Percentiles rank a stretch among this genome's conserved stretches.
Conservation (phyloP, 1,140 invertebrate species). For the Hyposmocoma kahamanoa region DNA sequence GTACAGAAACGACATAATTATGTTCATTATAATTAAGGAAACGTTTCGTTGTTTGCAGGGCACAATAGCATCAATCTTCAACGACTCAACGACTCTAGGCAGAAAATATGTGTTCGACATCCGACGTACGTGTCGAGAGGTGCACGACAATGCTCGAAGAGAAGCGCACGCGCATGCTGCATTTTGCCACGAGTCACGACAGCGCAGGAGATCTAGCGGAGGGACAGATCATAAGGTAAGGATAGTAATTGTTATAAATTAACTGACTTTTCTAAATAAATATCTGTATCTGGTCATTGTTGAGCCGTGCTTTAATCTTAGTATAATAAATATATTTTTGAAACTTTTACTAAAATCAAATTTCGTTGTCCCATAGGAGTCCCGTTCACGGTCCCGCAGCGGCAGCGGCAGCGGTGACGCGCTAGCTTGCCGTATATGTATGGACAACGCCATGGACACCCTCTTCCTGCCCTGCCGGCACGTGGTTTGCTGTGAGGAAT, state of each 20-base stretch:
- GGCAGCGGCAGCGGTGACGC: conserved; percentile 39
- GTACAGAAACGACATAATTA: too few relatives aligned
- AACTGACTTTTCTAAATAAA: too few relatives aligned
- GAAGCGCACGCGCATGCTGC: conserved; percentile 54
- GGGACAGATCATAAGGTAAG: conserved; percentile 28
- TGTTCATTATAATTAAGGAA: too few relatives aligned
- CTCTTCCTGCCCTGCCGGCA: conserved; percentile 88
- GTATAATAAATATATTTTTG: neutral
- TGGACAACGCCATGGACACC: conserved; percentile 86
- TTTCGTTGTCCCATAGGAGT: conserved; percentile 30
- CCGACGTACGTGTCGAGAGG: conserved; percentile 87
- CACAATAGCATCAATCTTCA: conserved; percentile 93
- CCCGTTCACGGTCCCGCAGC: conserved; percentile 71
- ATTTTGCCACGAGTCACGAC: conserved; percentile 25
- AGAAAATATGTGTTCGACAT: conserved; percentile 94
- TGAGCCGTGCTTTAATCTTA: neutral
- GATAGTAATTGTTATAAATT: too few relatives aligned
- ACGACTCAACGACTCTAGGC: conserved; percentile 89
- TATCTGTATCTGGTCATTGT: neutral
- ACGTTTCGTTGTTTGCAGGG: conserved; percentile 73
- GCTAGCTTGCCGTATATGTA: conserved; percentile 87
- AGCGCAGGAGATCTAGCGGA: conserved; percentile 10
- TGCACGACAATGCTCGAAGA: conserved; percentile 88
- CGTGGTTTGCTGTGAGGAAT: conserved; percentile 84
- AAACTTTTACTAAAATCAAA: neutral